Evolutionary conservation across 2,888 invertebrate species (phyloP).

Genomic region (Drosophila subquinaria): DNA sequence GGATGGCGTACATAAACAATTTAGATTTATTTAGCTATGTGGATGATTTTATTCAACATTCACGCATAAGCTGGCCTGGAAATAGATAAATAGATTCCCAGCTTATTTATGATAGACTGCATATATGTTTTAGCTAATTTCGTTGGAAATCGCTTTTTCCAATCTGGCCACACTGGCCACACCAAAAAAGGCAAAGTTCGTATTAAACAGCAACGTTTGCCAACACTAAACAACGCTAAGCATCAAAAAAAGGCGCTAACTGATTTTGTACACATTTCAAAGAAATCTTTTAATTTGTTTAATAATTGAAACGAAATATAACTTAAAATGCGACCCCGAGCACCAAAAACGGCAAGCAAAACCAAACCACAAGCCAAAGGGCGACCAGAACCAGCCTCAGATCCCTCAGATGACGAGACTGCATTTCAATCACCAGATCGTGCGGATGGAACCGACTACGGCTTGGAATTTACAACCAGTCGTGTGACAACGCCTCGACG

Average conservation of each 20-base stretch:
- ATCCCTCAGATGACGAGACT: constrained; percentile 10
- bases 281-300: too few relatives aligned
- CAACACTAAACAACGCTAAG: constrained; percentile 4
- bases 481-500: constrained; percentile 25
- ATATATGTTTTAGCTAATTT: too few relatives aligned
- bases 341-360: not conserved
- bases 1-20: not conserved
- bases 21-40: not conserved
- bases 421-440: constrained; percentile 41
- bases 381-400: not conserved
- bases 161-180: not conserved
- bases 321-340: constrained; percentile 26
- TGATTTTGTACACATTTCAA: not conserved
- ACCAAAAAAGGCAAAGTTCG: not conserved
- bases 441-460: constrained; percentile 58
- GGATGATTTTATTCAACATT: too few relatives aligned
- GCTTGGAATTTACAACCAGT: constrained; percentile 58
- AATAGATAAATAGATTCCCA: too few relatives aligned
- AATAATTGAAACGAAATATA: not conserved
- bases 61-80: too few relatives aligned
- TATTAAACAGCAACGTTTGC: not conserved
- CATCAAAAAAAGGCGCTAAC: constrained; percentile 20
- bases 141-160: too few relatives aligned
- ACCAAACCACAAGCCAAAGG: constrained; percentile 1
- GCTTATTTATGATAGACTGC: too few relatives aligned